Percentiles rank a stretch among this genome's conserved stretches.
phyloP scores from a whole-genome alignment of 2,888 invertebrate genomes.

The Drosophila koepferae region DNA sequence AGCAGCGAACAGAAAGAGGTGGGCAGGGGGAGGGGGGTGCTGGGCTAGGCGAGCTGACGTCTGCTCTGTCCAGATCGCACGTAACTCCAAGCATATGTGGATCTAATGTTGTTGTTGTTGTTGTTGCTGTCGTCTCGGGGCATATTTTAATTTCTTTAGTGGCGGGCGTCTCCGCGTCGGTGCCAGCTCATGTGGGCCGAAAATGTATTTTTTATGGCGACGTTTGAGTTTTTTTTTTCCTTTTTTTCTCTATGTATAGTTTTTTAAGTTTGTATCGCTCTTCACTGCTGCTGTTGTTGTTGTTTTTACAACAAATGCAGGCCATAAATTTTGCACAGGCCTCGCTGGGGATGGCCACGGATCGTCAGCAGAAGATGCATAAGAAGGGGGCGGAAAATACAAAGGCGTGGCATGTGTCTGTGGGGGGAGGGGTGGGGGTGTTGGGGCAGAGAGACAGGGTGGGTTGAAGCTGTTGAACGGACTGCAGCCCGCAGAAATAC shows the following conservation, averaged over 20 bases:
- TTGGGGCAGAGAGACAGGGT: background rate
- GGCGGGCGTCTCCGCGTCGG: conserved; percentile 67
- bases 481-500: conserved; percentile 50
- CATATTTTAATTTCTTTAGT: conserved; percentile 76
- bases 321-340: conserved; percentile 63
- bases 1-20: background rate
- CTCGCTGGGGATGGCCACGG: conserved; percentile 52
- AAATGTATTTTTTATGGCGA: conserved; percentile 78
- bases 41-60: background rate
- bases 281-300: conserved; percentile 19
- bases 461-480: conserved; percentile 5
- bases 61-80: conserved; percentile 56
- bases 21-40: background rate
- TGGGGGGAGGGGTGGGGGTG: accelerated
- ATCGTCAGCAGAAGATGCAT: conserved; percentile 14
- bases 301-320: conserved; percentile 59
- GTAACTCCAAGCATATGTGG: conserved; percentile 55
- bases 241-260: conserved; percentile 5
- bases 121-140: conserved; percentile 62
- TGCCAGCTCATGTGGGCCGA: conserved; percentile 74
- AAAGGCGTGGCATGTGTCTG: background rate
- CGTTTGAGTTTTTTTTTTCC: conserved; percentile 65
- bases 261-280: conserved; percentile 27
- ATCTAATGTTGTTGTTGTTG: conserved; percentile 13
- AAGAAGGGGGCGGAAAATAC: background rate